These are phyloP conservation scores for Phyllostomus discolor DNA, from an alignment of 2,113 vertebrate genomes.

Conservation along the genomic window DNA sequence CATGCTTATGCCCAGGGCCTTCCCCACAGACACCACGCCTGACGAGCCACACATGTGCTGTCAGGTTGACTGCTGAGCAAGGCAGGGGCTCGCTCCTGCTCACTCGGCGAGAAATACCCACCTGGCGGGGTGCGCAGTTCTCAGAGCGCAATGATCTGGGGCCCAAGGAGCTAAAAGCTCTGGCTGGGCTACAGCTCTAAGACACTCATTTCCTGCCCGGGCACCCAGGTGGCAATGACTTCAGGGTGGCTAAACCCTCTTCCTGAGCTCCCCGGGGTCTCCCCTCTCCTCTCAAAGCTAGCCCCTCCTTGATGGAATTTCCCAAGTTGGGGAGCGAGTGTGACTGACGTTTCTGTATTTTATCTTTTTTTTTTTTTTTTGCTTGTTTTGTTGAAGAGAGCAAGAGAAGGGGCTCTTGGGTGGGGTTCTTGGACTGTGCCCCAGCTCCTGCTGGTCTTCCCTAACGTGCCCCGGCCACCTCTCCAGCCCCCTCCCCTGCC, in stretches of 20 bases:
- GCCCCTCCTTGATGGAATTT: background rate
- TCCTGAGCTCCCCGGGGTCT: background rate
- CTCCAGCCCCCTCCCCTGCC: background rate
- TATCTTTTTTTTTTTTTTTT: background rate
- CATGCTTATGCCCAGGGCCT: background rate
- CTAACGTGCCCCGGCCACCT: accelerated
- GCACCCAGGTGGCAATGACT: background rate
- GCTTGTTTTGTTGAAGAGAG: background rate
- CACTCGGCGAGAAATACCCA: background rate
- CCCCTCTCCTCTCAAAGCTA: background rate
- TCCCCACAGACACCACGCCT: background rate
- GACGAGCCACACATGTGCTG: background rate
- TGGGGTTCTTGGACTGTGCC: background rate
- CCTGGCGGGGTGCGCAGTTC: background rate
- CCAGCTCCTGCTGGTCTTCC: accelerated
- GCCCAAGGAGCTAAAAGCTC: background rate
- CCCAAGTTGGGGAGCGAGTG: background rate
- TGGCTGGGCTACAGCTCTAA: background rate
- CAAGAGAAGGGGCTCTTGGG: background rate
- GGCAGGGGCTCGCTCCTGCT: background rate
- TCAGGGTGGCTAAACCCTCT: background rate
- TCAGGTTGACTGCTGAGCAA: background rate
- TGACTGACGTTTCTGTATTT: background rate
- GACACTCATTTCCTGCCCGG: background rate
- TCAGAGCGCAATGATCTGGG: background rate